phyloP scores from a whole-genome alignment of 1,140 invertebrate species.

The Pseudomyrmex dendroicus region DNA sequence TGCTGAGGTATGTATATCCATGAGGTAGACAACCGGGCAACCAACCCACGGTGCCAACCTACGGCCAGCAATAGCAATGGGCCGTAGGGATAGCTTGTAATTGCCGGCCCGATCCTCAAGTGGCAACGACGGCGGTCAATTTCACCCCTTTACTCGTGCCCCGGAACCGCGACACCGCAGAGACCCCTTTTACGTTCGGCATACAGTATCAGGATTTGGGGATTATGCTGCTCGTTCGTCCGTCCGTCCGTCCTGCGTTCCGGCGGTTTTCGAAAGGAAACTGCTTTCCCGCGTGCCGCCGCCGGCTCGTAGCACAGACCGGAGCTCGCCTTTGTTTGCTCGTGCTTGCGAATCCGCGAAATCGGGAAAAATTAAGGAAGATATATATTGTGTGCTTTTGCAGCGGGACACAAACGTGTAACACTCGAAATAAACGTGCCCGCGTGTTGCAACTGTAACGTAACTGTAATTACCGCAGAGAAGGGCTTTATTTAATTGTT shows the following conservation, averaged over 20 bases:
- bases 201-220: slow-evolving; percentile 70
- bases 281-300: neutral
- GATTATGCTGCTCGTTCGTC: slow-evolving; percentile 64
- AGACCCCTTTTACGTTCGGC: slow-evolving; percentile 68
- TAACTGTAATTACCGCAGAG: no score
- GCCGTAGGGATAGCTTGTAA: slow-evolving; percentile 76
- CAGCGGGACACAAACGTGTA: no score
- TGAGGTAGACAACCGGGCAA: slow-evolving; percentile 61
- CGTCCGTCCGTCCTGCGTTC: slow-evolving; percentile 31
- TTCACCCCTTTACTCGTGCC: slow-evolving; percentile 65
- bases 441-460: neutral
- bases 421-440: neutral
- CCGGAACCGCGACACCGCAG: slow-evolving; percentile 70
- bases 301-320: neutral
- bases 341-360: neutral
- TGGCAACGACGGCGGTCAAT: slow-evolving; percentile 77
- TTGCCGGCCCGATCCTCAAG: slow-evolving; percentile 75
- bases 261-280: slow-evolving; percentile 16
- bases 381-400: neutral
- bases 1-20: slow-evolving; percentile 73
- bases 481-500: no score
- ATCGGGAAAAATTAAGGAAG: neutral
- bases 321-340: neutral
- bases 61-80: slow-evolving; percentile 74
- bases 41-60: slow-evolving; percentile 63